phyloP scores from a whole-genome alignment of 2,113 vertebrate species.

The Isichthys henryi region DNA sequence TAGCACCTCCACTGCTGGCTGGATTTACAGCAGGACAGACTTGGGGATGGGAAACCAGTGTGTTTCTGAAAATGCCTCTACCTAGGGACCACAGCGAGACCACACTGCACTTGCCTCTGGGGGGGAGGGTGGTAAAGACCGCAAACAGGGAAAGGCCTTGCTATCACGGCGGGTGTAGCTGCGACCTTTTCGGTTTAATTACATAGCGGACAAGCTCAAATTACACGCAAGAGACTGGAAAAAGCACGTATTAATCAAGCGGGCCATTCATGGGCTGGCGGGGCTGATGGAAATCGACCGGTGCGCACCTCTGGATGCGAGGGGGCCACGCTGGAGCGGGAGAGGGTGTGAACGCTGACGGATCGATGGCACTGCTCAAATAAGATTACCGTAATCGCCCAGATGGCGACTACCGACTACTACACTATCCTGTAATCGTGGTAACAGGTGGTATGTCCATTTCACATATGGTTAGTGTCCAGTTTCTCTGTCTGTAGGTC shows the following conservation, averaged over 20 bases:
- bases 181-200: slow-evolving; percentile 16
- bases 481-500: not conserved
- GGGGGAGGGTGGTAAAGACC: not conserved
- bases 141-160: not conserved
- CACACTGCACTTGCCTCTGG: not conserved
- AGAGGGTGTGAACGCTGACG: not conserved
- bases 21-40: not conserved
- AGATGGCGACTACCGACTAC: not conserved
- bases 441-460: not conserved
- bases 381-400: not conserved
- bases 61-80: not conserved
- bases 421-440: not conserved
- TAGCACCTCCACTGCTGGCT: not conserved
- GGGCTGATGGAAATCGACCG: not conserved
- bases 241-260: not conserved
- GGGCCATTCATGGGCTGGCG: not conserved
- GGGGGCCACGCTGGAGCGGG: not conserved
- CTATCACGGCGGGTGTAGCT: not conserved
- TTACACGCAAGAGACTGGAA: not conserved
- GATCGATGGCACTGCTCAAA: not conserved
- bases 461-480: not conserved
- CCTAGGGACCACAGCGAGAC: not conserved
- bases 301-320: not conserved
- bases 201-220: slow-evolving; percentile 7
- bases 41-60: not conserved